These are phyloP conservation scores for Pedetes capensis DNA, from an alignment of 2,113 vertebrate genomes.

Conservation along the genomic window DNA sequence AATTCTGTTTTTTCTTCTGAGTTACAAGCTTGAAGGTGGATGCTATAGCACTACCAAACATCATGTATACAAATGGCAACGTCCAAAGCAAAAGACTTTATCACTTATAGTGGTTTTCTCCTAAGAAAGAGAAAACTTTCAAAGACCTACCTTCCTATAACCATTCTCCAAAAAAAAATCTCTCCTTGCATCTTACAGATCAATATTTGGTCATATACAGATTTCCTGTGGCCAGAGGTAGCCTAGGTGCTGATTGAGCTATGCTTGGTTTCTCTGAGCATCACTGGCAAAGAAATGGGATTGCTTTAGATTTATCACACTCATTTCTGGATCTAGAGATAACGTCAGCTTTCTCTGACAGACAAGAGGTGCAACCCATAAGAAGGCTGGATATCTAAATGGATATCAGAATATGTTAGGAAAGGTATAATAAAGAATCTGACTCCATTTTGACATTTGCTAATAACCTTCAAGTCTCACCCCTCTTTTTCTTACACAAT, in stretches of 20 bases:
- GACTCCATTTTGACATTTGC: not conserved
- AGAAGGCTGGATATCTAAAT: not conserved
- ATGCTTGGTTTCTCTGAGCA: not conserved
- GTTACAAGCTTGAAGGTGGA: not conserved
- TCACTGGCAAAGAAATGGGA: not conserved
- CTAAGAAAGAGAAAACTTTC: not conserved
- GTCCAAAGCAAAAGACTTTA: not conserved
- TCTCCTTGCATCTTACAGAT: not conserved
- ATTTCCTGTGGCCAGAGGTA: not conserved
- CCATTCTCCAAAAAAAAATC: not conserved
- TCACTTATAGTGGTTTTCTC: not conserved
- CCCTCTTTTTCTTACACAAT: not conserved
- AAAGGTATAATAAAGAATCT: not conserved
- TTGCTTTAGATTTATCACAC: not conserved
- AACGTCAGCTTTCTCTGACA: not conserved
- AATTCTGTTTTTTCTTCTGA: not conserved
- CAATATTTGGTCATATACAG: not conserved
- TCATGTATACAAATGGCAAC: not conserved
- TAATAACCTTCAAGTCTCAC: not conserved
- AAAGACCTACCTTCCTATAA: not conserved
- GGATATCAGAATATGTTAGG: not conserved
- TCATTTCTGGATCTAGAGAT: not conserved
- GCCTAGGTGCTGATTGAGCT: not conserved
- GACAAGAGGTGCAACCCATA: not conserved
- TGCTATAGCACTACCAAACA: not conserved